Evolutionary conservation across 2,113 vertebrate species (phyloP).

Genomic region (Ctenomys sociabilis): DNA sequence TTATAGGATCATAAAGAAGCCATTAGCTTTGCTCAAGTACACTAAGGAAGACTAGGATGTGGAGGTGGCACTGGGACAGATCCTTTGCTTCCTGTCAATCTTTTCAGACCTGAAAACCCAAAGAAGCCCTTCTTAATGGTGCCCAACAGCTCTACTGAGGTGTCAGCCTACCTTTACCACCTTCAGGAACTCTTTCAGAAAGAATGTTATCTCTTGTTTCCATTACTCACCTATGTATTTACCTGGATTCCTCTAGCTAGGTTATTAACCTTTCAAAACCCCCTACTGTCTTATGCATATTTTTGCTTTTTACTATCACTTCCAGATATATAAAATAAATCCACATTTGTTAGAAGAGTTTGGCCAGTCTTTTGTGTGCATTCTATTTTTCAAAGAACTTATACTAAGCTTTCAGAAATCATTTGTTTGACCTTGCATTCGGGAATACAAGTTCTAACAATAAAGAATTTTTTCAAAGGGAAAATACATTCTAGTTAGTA

Average conservation of each 20-base stretch:
- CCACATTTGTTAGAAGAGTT: neutral
- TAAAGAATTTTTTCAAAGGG: neutral
- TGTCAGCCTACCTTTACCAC: neutral
- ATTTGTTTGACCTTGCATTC: neutral
- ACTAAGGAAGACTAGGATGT: neutral
- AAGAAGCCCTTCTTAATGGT: neutral
- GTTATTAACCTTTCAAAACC: neutral
- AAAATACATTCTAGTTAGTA: neutral
- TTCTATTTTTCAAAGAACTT: neutral
- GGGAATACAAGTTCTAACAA: neutral
- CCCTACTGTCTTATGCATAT: neutral
- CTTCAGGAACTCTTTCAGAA: neutral
- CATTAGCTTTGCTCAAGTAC: neutral
- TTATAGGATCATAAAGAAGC: neutral
- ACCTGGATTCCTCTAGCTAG: neutral
- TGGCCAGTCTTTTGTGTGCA: neutral
- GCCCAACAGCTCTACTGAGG: neutral
- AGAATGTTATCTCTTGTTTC: neutral
- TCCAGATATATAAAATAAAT: conserved; percentile 17
- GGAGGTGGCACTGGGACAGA: neutral
- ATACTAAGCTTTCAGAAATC: neutral
- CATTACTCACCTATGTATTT: neutral
- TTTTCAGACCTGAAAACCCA: neutral
- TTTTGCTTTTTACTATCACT: neutral
- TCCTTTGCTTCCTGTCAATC: neutral